These are phyloP conservation scores for Varanus salvator DNA, from an alignment of 2,113 vertebrate species.

Conservation along the genomic window DNA sequence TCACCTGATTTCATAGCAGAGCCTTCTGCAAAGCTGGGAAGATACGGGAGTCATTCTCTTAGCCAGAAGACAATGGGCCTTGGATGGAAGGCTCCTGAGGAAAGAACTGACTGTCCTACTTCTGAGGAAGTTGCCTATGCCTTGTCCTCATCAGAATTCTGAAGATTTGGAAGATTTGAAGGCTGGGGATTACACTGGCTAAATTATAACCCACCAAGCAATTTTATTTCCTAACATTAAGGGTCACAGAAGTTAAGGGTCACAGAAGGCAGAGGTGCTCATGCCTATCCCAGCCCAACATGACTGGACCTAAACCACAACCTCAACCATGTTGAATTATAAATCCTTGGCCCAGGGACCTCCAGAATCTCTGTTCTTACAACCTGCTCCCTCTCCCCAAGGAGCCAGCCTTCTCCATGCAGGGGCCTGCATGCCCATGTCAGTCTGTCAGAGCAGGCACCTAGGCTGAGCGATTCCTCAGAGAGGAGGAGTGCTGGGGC, in stretches of 20 bases:
- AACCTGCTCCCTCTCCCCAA: no score
- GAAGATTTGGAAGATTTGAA: no score
- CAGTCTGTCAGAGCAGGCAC: neutral
- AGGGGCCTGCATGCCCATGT: no score
- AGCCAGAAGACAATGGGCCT: no score
- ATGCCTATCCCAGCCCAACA: neutral
- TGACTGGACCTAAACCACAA: no score
- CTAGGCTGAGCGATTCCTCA: neutral
- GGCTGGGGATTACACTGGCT: neutral
- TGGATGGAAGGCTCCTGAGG: no score
- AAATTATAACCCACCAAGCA: neutral
- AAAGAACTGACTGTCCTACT: no score
- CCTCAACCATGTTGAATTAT: neutral
- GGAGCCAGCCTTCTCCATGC: neutral
- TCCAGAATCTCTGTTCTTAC: neutral
- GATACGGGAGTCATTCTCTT: no score
- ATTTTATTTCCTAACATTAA: neutral
- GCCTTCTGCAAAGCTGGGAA: no score
- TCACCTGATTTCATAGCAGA: no score
- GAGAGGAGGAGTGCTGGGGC: neutral
- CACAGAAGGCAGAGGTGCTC: neutral
- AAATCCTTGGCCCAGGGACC: neutral
- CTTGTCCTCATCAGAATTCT: no score
- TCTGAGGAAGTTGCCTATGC: no score
- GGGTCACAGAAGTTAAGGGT: neutral